phyloP scores from a whole-genome alignment of 2,113 vertebrate species.

The Aspiorhynchus laticeps region DNA sequence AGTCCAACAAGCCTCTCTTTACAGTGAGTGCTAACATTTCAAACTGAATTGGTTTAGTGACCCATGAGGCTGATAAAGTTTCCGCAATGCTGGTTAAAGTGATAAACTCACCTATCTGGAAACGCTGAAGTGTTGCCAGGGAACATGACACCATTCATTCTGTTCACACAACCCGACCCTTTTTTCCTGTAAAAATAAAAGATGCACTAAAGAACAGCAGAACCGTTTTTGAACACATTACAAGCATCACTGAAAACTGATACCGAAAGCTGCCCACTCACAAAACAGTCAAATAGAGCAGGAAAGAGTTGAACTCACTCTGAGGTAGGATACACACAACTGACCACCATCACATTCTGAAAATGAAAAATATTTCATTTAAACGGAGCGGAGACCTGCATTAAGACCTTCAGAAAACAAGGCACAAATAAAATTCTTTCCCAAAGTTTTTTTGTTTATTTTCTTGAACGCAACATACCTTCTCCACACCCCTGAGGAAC shows the following conservation, averaged over 20 bases:
- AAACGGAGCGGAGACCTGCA: background rate
- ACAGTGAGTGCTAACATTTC: background rate
- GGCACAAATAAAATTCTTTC: background rate
- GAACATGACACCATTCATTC: conserved; percentile 97
- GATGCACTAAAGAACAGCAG: background rate
- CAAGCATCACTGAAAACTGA: background rate
- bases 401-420: background rate
- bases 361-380: conserved; percentile 40
- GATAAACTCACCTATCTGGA: conserved; percentile 84
- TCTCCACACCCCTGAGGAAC: conserved; percentile 96
- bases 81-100: background rate
- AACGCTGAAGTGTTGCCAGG: conserved; percentile 87
- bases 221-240: background rate
- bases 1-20: background rate
- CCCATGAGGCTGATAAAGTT: background rate
- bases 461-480: conserved; percentile 74
- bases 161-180: conserved; percentile 86
- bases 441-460: background rate
- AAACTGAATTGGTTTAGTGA: background rate
- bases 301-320: conserved; percentile 83
- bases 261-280: background rate
- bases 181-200: conserved; percentile 84
- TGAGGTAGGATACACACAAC: conserved; percentile 90
- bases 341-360: conserved; percentile 99
- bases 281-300: background rate